Conservation (phyloP, 2,797 vertebrate species). For the Myotis myotis region DNA sequence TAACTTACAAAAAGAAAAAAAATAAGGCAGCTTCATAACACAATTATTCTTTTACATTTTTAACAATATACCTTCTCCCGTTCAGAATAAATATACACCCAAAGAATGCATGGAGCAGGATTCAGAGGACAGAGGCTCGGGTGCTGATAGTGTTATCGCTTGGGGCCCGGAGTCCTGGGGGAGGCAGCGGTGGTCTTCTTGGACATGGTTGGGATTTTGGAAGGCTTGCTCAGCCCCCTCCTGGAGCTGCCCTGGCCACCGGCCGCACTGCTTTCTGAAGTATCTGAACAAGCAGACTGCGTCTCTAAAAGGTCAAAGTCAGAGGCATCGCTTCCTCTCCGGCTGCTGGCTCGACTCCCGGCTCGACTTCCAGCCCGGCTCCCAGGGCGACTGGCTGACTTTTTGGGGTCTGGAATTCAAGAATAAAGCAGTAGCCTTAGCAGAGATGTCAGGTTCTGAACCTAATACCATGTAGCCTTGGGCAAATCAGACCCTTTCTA, state of each 20-base stretch:
- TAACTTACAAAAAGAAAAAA: slow-evolving; percentile 87
- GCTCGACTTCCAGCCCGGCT: slow-evolving; percentile 94
- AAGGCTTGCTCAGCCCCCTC: slow-evolving; percentile 88
- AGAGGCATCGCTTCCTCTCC: slow-evolving; percentile 95
- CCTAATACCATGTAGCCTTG: not conserved
- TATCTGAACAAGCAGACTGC: slow-evolving; percentile 95
- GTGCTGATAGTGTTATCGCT: slow-evolving; percentile 88
- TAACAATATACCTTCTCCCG: slow-evolving; percentile 89
- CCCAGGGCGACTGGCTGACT: slow-evolving; percentile 89
- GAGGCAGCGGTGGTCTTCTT: slow-evolving; percentile 90
- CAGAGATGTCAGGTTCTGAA: not conserved
- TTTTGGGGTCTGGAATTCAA: slow-evolving; percentile 90
- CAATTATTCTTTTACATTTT: slow-evolving; percentile 89
- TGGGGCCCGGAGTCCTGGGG: slow-evolving; percentile 90
- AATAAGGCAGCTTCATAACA: slow-evolving; percentile 91
- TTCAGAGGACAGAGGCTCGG: slow-evolving; percentile 76
- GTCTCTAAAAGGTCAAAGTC: slow-evolving; percentile 96
- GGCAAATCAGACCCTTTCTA: not conserved
- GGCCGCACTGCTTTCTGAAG: slow-evolving; percentile 92
- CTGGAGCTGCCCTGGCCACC: slow-evolving; percentile 87
- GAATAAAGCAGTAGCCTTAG: not conserved
- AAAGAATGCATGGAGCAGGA: slow-evolving; percentile 81
- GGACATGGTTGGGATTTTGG: slow-evolving; percentile 98
- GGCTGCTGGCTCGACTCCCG: slow-evolving; percentile 94
- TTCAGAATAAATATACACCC: slow-evolving; percentile 90